Percentiles rank a stretch among this genome's conserved stretches.
These are phyloP conservation scores for Thelaira solivaga DNA, from an alignment of 2,888 invertebrate genomes.

Conservation along the genomic window DNA sequence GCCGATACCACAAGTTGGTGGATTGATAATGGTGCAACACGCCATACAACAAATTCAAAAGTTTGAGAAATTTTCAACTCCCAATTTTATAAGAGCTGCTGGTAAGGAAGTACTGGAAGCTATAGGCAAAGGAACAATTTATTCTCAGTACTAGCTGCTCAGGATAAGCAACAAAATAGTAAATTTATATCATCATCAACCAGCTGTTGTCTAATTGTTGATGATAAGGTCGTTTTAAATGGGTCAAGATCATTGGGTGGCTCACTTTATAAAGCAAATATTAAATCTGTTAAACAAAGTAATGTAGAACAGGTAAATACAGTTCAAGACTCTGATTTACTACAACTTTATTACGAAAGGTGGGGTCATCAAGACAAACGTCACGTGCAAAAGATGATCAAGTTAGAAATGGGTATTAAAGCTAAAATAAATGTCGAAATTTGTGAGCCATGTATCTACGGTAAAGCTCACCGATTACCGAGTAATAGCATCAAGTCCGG, in stretches of 20 bases:
- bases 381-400: background rate
- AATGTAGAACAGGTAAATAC: background rate
- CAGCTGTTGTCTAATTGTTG: background rate
- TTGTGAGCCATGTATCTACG: background rate
- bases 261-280: background rate
- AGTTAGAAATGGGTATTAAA: background rate
- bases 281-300: background rate
- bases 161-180: background rate
- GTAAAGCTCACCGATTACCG: slow-evolving; percentile 14
- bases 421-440: background rate
- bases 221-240: background rate
- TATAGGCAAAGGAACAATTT: slow-evolving; percentile 55
- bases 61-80: background rate
- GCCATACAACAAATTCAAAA: slow-evolving; percentile 15
- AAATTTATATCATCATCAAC: background rate
- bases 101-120: slow-evolving; percentile 60
- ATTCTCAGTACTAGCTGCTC: background rate
- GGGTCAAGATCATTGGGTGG: background rate
- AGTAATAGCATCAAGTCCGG: slow-evolving; percentile 21
- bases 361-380: background rate
- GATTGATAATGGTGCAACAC: slow-evolving; percentile 50
- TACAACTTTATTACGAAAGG: background rate
- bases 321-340: background rate
- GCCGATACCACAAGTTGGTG: no score
- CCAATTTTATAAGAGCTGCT: slow-evolving; percentile 34